phyloP scores from a whole-genome alignment of 37 sponge, comb jelly and placozoan species.

The Oopsacas minuta region DNA sequence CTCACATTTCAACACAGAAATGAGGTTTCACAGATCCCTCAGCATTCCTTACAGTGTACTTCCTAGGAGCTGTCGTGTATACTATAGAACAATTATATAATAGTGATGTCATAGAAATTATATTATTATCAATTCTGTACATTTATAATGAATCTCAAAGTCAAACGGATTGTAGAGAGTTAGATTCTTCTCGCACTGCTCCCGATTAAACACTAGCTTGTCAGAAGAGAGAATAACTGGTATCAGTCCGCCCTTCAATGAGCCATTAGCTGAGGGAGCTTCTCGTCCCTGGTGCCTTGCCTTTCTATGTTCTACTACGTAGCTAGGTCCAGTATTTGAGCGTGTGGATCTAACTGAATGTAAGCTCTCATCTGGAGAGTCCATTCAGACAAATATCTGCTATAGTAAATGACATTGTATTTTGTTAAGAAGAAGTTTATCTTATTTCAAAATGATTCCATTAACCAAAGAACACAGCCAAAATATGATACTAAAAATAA shows the following conservation, averaged over 20 bases:
- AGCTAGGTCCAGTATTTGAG: no score
- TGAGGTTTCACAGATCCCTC: not conserved
- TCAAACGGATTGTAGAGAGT: slow-evolving; percentile 85
- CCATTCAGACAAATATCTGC: not conserved
- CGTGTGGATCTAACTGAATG: not conserved
- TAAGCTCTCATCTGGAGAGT: not conserved
- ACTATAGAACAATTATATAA: not conserved
- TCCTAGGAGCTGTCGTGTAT: not conserved
- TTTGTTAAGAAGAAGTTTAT: no score
- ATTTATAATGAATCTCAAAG: slow-evolving; percentile 44
- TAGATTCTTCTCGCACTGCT: slow-evolving; percentile 38
- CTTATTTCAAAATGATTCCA: no score
- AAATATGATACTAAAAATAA: no score
- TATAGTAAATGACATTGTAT: not conserved
- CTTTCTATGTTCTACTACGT: not conserved
- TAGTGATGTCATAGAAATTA: not conserved
- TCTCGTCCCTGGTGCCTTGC: not conserved
- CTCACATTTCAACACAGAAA: not conserved
- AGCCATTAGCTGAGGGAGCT: not conserved
- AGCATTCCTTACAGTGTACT: not conserved
- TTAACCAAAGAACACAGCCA: no score
- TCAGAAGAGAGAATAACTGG: not conserved
- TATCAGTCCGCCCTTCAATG: not conserved
- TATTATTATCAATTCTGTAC: slow-evolving; percentile 23
- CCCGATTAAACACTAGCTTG: not conserved